Conservation (phyloP, 1,140 invertebrate species). For the Lepidurus apus region DNA sequence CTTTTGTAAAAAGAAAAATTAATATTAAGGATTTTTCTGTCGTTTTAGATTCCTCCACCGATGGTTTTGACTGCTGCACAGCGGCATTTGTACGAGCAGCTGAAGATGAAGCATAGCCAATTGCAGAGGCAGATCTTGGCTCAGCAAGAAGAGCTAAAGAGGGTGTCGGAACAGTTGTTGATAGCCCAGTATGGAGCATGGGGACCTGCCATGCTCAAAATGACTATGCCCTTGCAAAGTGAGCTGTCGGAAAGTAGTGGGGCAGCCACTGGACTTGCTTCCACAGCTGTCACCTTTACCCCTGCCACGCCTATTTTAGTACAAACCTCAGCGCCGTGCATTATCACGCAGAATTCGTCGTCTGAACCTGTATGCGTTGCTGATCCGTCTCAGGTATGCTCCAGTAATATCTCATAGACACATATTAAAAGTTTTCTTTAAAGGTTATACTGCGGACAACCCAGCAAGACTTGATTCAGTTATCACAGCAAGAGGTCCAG, state of each 20-base stretch:
- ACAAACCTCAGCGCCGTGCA: neutral
- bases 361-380: neutral
- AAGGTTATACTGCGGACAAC: neutral
- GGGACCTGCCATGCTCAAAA: slow-evolving; percentile 30
- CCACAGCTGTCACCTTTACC: slow-evolving; percentile 28
- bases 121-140: slow-evolving; percentile 74
- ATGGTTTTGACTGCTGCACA: slow-evolving; percentile 56
- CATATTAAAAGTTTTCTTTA: neutral
- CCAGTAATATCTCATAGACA: neutral
- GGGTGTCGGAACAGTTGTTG: slow-evolving; percentile 76
- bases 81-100: slow-evolving; percentile 61
- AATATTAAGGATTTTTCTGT: neutral
- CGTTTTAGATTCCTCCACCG: slow-evolving; percentile 41
- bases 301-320: slow-evolving; percentile 29
- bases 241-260: neutral
- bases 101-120: slow-evolving; percentile 76
- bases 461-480: slow-evolving; percentile 2
- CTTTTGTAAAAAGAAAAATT: neutral
- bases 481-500: neutral
- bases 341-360: neutral
- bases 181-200: slow-evolving; percentile 64
- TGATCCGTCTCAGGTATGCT: neutral
- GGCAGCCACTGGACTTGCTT: neutral
- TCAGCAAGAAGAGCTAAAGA: slow-evolving; percentile 75
- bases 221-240: slow-evolving; percentile 16